Conservation (phyloP, 64 coral and sea anemone species). For the Cladopsammia gracilis region DNA sequence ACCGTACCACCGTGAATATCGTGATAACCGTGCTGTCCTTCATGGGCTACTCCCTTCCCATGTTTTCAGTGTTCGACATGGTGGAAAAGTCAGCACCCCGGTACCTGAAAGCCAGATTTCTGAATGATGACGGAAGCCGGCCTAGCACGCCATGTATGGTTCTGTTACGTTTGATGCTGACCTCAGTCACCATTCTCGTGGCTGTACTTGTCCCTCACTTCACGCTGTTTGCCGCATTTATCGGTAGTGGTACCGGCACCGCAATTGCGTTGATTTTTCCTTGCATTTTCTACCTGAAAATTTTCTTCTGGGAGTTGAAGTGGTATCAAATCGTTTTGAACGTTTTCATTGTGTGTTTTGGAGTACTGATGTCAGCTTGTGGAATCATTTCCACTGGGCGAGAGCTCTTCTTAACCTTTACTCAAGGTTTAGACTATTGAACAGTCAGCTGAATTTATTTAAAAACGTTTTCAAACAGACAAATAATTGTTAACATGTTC, state of each 20-base stretch:
- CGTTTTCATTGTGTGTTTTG: constrained; percentile 70
- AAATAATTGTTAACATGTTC: too few species aligned
- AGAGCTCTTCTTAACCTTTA: constrained; percentile 56
- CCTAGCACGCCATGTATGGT: constrained; percentile 40
- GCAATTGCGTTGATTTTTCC: constrained; percentile 72
- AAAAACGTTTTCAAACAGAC: too few species aligned
- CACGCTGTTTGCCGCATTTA: constrained; percentile 74
- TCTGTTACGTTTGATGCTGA: constrained; percentile 66
- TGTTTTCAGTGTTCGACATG: constrained; percentile 89
- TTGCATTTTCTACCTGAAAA: constrained; percentile 74
- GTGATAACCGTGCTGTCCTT: constrained; percentile 56
- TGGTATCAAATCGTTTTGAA: constrained; percentile 75
- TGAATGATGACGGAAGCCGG: constrained; percentile 39
- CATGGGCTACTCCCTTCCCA: constrained; percentile 77
- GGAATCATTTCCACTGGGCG: constrained; percentile 50
- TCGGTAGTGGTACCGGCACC: constrained; percentile 71
- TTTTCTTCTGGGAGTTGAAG: constrained; percentile 51
- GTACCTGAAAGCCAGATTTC: constrained; percentile 46
- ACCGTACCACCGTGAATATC: constrained; percentile 17
- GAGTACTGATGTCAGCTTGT: constrained; percentile 30
- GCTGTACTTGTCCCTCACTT: constrained; percentile 72
- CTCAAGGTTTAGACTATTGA: background rate
- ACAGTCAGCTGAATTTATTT: background rate
- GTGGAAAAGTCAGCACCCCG: constrained; percentile 59
- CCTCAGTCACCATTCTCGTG: constrained; percentile 68